Conservation (phyloP, 2,888 invertebrate genomes). For the Leucophenga montana region DNA sequence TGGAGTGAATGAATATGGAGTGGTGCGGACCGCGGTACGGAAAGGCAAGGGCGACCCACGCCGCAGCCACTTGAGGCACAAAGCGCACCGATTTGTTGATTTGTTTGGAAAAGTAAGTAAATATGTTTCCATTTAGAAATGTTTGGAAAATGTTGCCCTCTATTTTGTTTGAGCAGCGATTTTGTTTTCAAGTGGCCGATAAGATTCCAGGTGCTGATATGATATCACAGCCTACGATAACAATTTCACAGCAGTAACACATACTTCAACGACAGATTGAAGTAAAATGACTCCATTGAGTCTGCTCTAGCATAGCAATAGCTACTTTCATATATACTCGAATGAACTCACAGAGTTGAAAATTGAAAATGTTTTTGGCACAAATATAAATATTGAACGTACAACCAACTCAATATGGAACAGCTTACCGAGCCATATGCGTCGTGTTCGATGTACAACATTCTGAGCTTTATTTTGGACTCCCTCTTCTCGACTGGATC, state of each 20-base stretch:
- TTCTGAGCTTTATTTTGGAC: no score
- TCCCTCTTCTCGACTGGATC: slow-evolving; percentile 12
- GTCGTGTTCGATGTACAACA: no score
- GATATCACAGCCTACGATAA: slow-evolving; percentile 55
- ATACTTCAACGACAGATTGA: slow-evolving; percentile 44
- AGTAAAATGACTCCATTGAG: slow-evolving; percentile 47
- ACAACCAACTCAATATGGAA: background rate
- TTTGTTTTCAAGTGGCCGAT: slow-evolving; percentile 65
- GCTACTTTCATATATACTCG: slow-evolving; percentile 16
- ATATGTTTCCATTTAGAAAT: slow-evolving; percentile 68
- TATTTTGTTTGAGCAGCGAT: slow-evolving; percentile 64
- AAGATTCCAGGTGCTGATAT: slow-evolving; percentile 62
- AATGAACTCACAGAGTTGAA: background rate
- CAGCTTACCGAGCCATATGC: background rate
- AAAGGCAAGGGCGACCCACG: slow-evolving; percentile 33
- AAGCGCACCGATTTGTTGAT: slow-evolving; percentile 67
- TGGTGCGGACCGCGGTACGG: background rate
- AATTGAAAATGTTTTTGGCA: slow-evolving; percentile 10
- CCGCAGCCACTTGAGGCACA: slow-evolving; percentile 59
- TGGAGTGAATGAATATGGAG: background rate
- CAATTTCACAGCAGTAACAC: background rate
- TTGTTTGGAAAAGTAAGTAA: slow-evolving; percentile 68
- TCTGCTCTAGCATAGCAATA: slow-evolving; percentile 41
- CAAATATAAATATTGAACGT: slow-evolving; percentile 6
- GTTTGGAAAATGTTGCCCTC: slow-evolving; percentile 59